Percentiles rank a stretch among this genome's conserved stretches.
Conservation (phyloP, 92 coral and sea anemone genomes). For the Paramuricea clavata region DNA sequence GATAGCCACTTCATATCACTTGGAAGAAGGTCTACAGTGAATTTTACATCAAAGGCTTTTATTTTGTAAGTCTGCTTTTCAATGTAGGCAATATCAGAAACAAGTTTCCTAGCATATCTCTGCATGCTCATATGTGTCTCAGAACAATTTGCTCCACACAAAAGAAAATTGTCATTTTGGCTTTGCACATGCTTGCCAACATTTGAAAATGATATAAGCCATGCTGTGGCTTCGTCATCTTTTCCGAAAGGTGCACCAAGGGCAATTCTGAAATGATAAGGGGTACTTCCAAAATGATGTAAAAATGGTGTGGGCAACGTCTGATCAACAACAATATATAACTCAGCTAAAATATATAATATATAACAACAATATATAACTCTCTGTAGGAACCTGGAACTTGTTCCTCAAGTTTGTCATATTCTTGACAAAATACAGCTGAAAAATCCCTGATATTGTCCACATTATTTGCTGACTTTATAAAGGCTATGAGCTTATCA, state of each 20-base stretch:
- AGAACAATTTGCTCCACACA: conserved; percentile 71
- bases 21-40: conserved; percentile 20
- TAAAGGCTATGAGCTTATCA: conserved; percentile 56
- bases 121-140: conserved; percentile 53
- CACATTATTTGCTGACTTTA: conserved; percentile 43
- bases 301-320: conserved; percentile 35
- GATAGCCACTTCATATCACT: too few species aligned
- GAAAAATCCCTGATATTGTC: conserved; percentile 30
- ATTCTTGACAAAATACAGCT: not conserved
- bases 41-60: not conserved
- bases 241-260: conserved; percentile 73
- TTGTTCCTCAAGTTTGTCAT: conserved; percentile 35
- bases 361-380: conserved; percentile 38
- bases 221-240: conserved; percentile 69
- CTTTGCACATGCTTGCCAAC: conserved; percentile 63
- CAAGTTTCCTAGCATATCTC: conserved; percentile 59
- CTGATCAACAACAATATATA: conserved; percentile 63
- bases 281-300: conserved; percentile 59
- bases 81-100: conserved; percentile 44
- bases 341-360: conserved; percentile 64
- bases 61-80: conserved; percentile 24
- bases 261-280: conserved; percentile 67
- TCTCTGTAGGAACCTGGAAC: conserved; percentile 71
- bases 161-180: conserved; percentile 59
- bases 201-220: conserved; percentile 54